Conservation (phyloP, 1,140 invertebrate genomes). For the Lamellibrachia luymesi region DNA sequence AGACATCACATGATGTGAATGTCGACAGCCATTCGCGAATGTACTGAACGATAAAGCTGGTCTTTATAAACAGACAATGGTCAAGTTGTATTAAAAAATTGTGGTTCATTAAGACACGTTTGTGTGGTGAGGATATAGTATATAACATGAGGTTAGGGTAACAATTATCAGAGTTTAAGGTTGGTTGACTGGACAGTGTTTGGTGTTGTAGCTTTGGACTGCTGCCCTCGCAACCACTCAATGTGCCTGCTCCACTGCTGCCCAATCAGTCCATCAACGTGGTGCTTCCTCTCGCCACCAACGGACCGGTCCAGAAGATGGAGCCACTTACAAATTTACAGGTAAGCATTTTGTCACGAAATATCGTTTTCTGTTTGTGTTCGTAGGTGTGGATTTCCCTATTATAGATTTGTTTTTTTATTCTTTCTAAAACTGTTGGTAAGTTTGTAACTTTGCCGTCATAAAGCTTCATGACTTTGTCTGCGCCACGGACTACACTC, state of each 20-base stretch:
- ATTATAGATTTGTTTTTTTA: not conserved
- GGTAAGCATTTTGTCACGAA: slow-evolving; percentile 26
- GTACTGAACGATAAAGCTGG: no score
- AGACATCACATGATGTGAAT: no score
- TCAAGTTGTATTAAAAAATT: no score
- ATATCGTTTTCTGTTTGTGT: not conserved
- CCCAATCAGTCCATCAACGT: slow-evolving; percentile 29
- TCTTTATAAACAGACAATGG: no score
- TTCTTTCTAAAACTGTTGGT: not conserved
- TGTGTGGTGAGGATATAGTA: no score
- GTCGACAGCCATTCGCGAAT: no score
- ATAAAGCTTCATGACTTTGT: no score
- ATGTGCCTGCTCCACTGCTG: slow-evolving; percentile 64
- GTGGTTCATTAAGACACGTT: no score
- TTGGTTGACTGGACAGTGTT: not conserved
- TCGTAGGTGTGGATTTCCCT: not conserved
- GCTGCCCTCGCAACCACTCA: slow-evolving; percentile 77
- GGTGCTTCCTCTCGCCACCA: slow-evolving; percentile 20
- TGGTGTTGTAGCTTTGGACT: slow-evolving; percentile 80
- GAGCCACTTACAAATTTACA: slow-evolving; percentile 27
- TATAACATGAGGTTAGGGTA: no score
- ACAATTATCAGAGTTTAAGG: no score
- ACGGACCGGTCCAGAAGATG: slow-evolving; percentile 26
- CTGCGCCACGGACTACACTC: no score
- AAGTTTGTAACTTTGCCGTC: no score